phyloP scores from a whole-genome alignment of 2,888 invertebrate species.

The Lobophora halterata region DNA sequence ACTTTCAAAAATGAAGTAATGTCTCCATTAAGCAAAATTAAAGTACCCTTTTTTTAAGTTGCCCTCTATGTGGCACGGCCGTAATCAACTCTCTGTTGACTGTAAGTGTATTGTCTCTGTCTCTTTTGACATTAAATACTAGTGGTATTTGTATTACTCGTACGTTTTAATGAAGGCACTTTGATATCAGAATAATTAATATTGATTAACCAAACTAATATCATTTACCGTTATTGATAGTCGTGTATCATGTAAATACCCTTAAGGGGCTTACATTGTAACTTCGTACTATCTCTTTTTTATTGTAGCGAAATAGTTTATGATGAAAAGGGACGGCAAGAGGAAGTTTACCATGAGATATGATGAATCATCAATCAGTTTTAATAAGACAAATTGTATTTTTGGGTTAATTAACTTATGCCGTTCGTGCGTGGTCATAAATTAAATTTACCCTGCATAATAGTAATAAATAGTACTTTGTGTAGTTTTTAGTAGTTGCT shows the following conservation, averaged over 20 bases:
- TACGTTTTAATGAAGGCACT: slow-evolving; percentile 24
- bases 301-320: background rate
- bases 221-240: slow-evolving; percentile 8
- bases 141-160: slow-evolving; percentile 12
- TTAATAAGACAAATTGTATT: slow-evolving; percentile 5
- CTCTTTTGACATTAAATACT: too few species aligned
- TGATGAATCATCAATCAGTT: slow-evolving; percentile 12
- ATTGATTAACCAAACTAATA: slow-evolving; percentile 12
- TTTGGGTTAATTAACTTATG: slow-evolving; percentile 7
- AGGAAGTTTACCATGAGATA: slow-evolving; percentile 9
- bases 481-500: too few species aligned
- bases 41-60: too few species aligned
- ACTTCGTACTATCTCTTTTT: slow-evolving; percentile 3
- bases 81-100: too few species aligned
- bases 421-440: background rate
- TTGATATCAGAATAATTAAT: slow-evolving; percentile 13
- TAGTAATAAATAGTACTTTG: too few species aligned
- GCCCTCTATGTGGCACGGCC: too few species aligned
- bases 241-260: slow-evolving; percentile 3
- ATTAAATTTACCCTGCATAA: background rate
- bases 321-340: background rate
- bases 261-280: slow-evolving; percentile 3
- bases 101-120: too few species aligned
- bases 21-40: too few species aligned
- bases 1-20: too few species aligned